Conservation (phyloP, 2,888 invertebrate species). For the Chelonus formosanus region DNA sequence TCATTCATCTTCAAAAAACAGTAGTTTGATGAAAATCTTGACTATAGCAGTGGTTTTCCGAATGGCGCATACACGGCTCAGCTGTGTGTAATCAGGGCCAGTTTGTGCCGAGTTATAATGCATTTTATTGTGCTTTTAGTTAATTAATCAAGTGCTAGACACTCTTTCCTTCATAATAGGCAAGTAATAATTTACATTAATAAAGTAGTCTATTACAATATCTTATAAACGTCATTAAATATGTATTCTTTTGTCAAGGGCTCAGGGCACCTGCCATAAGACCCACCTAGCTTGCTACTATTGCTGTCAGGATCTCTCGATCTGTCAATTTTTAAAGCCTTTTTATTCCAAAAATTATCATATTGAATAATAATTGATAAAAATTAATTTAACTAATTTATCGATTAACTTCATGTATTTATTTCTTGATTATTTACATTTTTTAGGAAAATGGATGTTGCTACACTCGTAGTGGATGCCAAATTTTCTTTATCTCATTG, state of each 20-base stretch:
- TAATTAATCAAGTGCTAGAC: slow-evolving; percentile 50
- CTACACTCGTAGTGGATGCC: slow-evolving; percentile 23
- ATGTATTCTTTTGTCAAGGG: slow-evolving; percentile 48
- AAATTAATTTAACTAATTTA: neutral
- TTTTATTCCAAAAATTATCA: slow-evolving; percentile 6
- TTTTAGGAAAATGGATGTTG: slow-evolving; percentile 40
- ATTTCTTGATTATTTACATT: slow-evolving; percentile 30
- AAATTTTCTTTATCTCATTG: slow-evolving; percentile 28
- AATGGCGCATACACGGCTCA: slow-evolving; percentile 63
- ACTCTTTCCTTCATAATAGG: slow-evolving; percentile 48
- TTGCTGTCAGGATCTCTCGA: slow-evolving; percentile 41
- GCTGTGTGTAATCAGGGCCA: slow-evolving; percentile 53
- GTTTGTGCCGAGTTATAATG: slow-evolving; percentile 50
- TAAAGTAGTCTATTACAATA: neutral
- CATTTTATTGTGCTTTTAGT: slow-evolving; percentile 52
- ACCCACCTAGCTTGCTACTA: slow-evolving; percentile 49
- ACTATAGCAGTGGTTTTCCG: slow-evolving; percentile 49
- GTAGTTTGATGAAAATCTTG: slow-evolving; percentile 14
- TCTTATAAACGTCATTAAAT: slow-evolving; percentile 15
- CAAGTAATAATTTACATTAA: slow-evolving; percentile 40
- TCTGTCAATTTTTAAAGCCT: slow-evolving; percentile 38
- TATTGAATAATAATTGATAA: neutral
- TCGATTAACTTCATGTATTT: slow-evolving; percentile 25
- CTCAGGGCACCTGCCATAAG: slow-evolving; percentile 50
- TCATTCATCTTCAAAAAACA: neutral